Percentiles rank a stretch among this genome's conserved stretches.
Conservation (phyloP, 2,113 vertebrate genomes). For the Hoplias malabaricus region DNA sequence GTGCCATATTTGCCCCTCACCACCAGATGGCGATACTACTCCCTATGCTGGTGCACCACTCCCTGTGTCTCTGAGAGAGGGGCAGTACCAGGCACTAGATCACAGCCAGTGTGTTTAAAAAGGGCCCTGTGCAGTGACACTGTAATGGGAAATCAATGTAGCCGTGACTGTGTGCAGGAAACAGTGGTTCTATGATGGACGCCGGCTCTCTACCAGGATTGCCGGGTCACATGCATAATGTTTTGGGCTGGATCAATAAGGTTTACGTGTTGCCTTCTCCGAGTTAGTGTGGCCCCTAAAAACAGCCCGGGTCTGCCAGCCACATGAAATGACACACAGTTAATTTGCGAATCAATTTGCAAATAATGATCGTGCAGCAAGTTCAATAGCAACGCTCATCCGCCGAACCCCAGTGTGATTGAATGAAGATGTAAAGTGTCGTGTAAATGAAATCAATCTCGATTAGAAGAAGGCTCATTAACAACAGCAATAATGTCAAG, state of each 20-base stretch:
- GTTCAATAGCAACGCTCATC: conserved; percentile 48
- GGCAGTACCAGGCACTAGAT: conserved; percentile 59
- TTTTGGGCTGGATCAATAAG: conserved; percentile 56
- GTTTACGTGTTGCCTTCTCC: conserved; percentile 52
- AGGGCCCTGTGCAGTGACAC: conserved; percentile 62
- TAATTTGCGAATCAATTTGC: conserved; percentile 59
- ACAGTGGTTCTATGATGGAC: conserved; percentile 61
- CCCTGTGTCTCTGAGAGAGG: conserved; percentile 15
- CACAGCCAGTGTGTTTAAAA: conserved; percentile 67
- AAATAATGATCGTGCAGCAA: conserved; percentile 60
- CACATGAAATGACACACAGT: conserved; percentile 48
- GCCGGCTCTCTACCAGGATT: conserved; percentile 57
- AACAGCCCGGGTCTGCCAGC: conserved; percentile 30
- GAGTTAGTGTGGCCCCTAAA: background rate
- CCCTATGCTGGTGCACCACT: background rate
- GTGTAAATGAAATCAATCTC: conserved; percentile 70
- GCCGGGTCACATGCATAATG: conserved; percentile 65
- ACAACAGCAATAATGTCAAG: conserved; percentile 59
- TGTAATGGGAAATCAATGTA: conserved; percentile 74
- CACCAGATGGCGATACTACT: conserved; percentile 59
- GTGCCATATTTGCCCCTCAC: background rate
- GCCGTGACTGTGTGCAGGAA: conserved; percentile 57
- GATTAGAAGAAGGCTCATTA: conserved; percentile 68
- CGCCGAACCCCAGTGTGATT: conserved; percentile 55
- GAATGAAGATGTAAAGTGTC: conserved; percentile 67